These are phyloP conservation scores for Electrona antarctica DNA, from an alignment of 2,113 vertebrate genomes.

Conservation along the genomic window DNA sequence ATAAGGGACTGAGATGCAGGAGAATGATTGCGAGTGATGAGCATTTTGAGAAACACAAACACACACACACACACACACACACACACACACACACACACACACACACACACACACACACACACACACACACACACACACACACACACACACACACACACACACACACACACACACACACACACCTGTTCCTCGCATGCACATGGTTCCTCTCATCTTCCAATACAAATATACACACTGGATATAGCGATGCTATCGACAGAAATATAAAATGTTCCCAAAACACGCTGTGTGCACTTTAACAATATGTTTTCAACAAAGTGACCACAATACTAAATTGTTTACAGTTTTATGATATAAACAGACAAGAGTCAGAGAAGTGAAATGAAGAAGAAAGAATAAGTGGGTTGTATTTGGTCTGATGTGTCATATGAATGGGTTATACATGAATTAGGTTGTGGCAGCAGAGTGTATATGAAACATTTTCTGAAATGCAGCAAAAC, in stretches of 20 bases:
- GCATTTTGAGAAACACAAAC: background rate
- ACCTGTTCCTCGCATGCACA: background rate
- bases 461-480: background rate
- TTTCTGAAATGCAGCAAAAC: background rate
- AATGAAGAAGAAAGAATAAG: too few species aligned
- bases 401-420: too few species aligned
- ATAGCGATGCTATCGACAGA: background rate
- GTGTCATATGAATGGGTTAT: background rate
- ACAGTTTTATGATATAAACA: too few species aligned
- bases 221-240: background rate
- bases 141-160: too few species aligned
- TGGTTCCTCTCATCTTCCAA: background rate
- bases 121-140: too few species aligned
- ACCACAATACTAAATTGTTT: background rate
- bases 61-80: too few species aligned
- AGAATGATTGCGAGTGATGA: conserved; percentile 34
- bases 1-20: conserved; percentile 39
- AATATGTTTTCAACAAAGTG: background rate
- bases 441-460: background rate
- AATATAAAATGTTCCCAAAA: too few species aligned
- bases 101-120: conserved; percentile 28
- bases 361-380: too few species aligned
- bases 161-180: conserved; percentile 23
- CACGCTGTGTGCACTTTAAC: too few species aligned
- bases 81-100: conserved; percentile 29